A percentile compares a stretch with the other conserved stretches of the same genome.
Evolutionary conservation across 2,888 invertebrate species (phyloP).

Genomic region (Acanthosepion pharaonis): DNA sequence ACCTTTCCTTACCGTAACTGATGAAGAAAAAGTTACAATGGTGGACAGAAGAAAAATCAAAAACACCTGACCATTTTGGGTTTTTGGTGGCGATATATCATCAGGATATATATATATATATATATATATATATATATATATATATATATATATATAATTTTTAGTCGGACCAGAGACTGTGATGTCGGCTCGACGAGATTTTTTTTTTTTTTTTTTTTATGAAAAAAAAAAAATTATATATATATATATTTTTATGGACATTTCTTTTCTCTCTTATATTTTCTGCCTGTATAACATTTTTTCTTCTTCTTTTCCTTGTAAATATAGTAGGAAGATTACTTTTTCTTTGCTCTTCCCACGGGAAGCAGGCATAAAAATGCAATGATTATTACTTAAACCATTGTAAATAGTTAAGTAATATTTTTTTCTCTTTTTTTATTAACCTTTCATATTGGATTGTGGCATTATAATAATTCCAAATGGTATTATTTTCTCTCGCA

Average conservation of each 20-base stretch:
- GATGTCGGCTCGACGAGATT: no score
- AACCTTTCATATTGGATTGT: not conserved
- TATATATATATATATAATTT: not conserved
- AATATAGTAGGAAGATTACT: not conserved
- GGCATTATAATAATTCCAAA: not conserved
- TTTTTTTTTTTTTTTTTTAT: no score
- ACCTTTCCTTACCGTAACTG: not conserved
- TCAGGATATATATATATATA: not conserved
- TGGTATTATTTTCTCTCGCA: not conserved
- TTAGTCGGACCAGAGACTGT: no score
- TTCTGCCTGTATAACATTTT: not conserved
- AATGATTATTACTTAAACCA: not conserved
- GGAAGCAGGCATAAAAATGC: not conserved
- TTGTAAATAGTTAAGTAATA: not conserved
- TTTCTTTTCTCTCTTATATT: not conserved
- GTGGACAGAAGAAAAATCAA: not conserved
- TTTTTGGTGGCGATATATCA: not conserved
- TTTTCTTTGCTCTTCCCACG: not conserved
- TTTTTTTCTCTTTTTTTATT: not conserved
- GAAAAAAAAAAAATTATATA: no score
- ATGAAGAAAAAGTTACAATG: not conserved
- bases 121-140: not conserved
- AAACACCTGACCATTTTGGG: not conserved
- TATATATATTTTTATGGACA: not conserved
- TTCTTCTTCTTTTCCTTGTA: not conserved